A percentile compares a stretch with the other conserved stretches of the same genome.
phyloP scores from a whole-genome alignment of 2,113 vertebrate species.

The Struthidea cinerea region DNA sequence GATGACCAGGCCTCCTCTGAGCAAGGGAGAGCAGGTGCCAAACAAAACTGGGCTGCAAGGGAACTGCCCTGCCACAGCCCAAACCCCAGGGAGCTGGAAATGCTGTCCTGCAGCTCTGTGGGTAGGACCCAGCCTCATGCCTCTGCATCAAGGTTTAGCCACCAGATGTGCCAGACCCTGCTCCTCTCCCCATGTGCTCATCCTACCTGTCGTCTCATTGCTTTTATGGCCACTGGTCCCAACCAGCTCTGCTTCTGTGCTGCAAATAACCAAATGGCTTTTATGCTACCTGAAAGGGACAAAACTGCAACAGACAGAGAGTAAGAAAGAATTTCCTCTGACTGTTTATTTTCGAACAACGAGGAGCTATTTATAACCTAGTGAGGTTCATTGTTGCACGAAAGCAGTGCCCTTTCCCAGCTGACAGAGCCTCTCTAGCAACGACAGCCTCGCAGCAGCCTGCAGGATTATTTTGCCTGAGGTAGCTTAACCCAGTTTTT shows the following conservation, averaged over 20 bases:
- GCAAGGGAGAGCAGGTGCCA: not conserved
- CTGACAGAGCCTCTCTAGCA: not conserved
- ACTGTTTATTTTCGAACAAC: accelerated
- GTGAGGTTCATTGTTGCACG: not conserved
- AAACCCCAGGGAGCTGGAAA: not conserved
- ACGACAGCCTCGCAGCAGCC: not conserved
- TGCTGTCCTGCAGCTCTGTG: not conserved
- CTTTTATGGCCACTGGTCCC: not conserved
- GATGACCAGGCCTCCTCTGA: not conserved
- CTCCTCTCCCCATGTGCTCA: not conserved
- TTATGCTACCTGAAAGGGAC: not conserved
- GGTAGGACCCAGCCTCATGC: not conserved
- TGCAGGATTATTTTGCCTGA: not conserved
- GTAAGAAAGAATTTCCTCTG: not conserved
- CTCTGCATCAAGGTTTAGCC: not conserved
- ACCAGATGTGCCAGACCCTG: accelerated
- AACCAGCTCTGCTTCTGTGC: not conserved
- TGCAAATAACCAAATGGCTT: not conserved
- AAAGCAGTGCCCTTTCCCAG: not conserved
- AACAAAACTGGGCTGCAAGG: no score
- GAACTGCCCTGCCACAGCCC: not conserved
- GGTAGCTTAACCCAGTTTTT: constrained; percentile 39
- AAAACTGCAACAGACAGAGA: not conserved
- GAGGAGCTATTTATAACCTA: not conserved
- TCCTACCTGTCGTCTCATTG: not conserved